These are phyloP conservation scores for Ectobius pallidus DNA, from an alignment of 2,888 invertebrate species.

Conservation along the genomic window DNA sequence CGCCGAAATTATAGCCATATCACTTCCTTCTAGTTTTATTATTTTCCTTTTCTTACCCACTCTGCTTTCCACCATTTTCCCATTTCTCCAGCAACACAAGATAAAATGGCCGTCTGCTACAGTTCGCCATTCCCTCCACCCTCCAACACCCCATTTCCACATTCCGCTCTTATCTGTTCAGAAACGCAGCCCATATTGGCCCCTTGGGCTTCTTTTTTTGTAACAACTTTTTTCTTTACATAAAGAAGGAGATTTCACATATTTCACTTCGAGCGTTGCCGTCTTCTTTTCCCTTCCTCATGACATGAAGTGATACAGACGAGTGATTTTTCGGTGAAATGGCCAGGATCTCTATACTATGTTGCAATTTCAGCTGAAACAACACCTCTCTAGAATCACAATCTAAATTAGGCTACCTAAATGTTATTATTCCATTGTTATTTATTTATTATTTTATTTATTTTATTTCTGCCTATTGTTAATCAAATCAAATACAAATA, in stretches of 20 bases:
- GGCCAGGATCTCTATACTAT: not conserved
- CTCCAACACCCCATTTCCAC: not conserved
- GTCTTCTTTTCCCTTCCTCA: conserved; percentile 41
- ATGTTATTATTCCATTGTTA: too few relatives aligned
- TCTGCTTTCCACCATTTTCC: conserved; percentile 22
- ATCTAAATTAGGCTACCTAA: too few relatives aligned
- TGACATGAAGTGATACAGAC: conserved; percentile 4
- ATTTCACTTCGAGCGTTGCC: conserved; percentile 46
- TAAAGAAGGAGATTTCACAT: conserved; percentile 45
- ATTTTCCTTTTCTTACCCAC: not conserved
- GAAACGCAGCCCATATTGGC: conserved; percentile 48
- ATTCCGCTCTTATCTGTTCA: conserved; percentile 41
- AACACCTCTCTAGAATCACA: too few relatives aligned
- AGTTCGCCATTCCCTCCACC: conserved; percentile 11
- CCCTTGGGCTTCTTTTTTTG: conserved; percentile 35
- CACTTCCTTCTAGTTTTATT: not conserved
- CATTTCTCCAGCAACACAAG: conserved; percentile 13
- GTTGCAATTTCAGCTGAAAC: not conserved
- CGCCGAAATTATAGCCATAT: not conserved
- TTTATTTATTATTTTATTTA: too few relatives aligned
- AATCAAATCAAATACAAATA: too few relatives aligned
- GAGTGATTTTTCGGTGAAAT: not conserved
- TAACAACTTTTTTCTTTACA: conserved; percentile 5
- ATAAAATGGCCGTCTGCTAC: conserved; percentile 36
- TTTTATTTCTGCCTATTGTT: too few relatives aligned